Evolutionary conservation across 2,113 vertebrate species (phyloP).

Genomic region (Plecturocebus donacophilus): DNA sequence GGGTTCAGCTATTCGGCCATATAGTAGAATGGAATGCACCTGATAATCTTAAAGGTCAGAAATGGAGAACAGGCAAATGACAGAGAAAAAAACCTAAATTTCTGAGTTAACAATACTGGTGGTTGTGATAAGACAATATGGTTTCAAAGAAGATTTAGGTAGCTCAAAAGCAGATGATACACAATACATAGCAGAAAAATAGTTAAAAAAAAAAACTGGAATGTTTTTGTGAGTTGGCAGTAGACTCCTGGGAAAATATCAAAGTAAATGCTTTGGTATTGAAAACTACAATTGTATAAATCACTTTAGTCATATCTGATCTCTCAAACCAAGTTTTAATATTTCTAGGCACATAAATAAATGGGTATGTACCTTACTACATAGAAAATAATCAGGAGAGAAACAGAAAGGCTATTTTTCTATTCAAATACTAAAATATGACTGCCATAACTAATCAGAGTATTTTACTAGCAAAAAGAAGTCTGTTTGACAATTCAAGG

Average conservation of each 20-base stretch:
- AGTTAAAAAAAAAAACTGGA: neutral
- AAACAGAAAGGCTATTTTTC: conserved; percentile 48
- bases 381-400: conserved; percentile 48
- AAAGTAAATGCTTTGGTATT: conserved; percentile 38
- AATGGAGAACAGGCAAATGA: neutral
- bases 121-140: neutral
- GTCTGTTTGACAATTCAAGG: conserved; percentile 25
- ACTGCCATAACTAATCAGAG: conserved; percentile 50
- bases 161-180: neutral
- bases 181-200: neutral
- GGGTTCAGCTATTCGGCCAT: neutral
- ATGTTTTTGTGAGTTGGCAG: conserved; percentile 26
- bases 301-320: conserved; percentile 55
- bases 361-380: conserved; percentile 41
- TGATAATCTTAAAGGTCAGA: neutral
- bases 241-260: conserved; percentile 36
- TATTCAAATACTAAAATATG: conserved; percentile 62
- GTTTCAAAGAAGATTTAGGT: conserved; percentile 11
- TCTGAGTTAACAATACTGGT: neutral
- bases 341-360: conserved; percentile 65
- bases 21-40: neutral
- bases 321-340: conserved; percentile 58
- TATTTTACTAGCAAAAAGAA: conserved; percentile 49
- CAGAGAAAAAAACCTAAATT: neutral
- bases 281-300: conserved; percentile 57